Evolutionary conservation across 2,888 invertebrate genomes (phyloP).

Genomic region (Nomada hirtipes): DNA sequence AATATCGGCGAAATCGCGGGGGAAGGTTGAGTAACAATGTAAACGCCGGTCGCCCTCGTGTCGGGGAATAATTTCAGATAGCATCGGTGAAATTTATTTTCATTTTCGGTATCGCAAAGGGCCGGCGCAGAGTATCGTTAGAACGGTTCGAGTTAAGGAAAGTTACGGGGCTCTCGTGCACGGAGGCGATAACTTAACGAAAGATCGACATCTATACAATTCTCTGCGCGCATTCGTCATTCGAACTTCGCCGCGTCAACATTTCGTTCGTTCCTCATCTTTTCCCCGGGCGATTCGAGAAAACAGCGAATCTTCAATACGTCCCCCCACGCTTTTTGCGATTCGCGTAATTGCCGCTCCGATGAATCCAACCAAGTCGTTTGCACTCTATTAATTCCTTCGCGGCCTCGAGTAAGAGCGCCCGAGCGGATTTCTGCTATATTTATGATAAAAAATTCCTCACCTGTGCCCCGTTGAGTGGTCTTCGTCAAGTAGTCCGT

Average conservation of each 20-base stretch:
- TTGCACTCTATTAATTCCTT: background rate
- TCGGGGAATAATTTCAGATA: slow-evolving; percentile 48
- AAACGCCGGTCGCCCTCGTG: slow-evolving; percentile 34
- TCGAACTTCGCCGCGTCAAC: background rate
- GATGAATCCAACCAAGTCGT: background rate
- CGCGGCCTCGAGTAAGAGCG: background rate
- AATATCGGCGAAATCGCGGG: slow-evolving; percentile 5
- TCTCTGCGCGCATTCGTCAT: background rate
- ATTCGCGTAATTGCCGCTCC: background rate
- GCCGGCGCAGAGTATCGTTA: background rate
- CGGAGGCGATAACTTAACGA: background rate
- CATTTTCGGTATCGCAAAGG: slow-evolving; percentile 28
- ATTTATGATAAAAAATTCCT: slow-evolving; percentile 48
- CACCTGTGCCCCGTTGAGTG: slow-evolving; percentile 45
- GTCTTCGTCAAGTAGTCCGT: slow-evolving; percentile 39
- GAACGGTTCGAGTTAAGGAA: background rate
- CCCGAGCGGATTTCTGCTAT: slow-evolving; percentile 15
- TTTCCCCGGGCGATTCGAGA: background rate
- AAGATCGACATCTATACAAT: background rate
- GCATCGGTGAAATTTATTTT: slow-evolving; percentile 48
- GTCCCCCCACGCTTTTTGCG: no score
- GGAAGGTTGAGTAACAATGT: slow-evolving; percentile 43
- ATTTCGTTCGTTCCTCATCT: background rate
- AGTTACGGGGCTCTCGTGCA: background rate
- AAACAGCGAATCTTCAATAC: no score